Base-by-base conservation (phyloP, 2,113 vertebrate species). In the Nibea albiflora region DNA sequence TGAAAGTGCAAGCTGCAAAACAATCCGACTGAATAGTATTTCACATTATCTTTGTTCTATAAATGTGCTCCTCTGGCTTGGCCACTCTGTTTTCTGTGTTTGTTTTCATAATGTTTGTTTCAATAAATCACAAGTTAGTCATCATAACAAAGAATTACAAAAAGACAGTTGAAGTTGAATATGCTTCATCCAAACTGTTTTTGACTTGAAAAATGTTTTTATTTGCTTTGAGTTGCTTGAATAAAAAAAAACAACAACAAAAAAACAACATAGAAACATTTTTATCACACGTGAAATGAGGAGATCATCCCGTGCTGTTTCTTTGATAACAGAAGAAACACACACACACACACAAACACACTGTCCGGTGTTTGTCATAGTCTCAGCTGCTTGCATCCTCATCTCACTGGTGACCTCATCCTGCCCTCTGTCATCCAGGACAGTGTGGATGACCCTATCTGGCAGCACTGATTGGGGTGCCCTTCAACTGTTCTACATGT, bases 371-470 rank as follows among this genome's bases (percentile, higher is more conserved):
- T 52, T 26, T n/a, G 46, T 80, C 68, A n/a, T 12, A 19, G 56
- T 70, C 19, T 81, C 57, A 80, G 69, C 78, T 77, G 76, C 63
- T 22, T 26, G 24, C 66, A n/a, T 22, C 47, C 31, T 52, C 24
- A n/a, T 53, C 39, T 62, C 19, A 50, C 70, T 53, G 73, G 50
- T 83, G 84, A 84, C 70, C 84, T 62, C 26, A 2, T 57, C 53
- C 66, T 16, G 47, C 35, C 85, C 58, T 72, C 79, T 69, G 78
- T 82, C 85, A 70, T 64, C 39, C 74, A 7, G 63, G 77, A 66
- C 74, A 54, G 76, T 53, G 22, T 56, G 47, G 58, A 68, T 81
- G 86, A 87, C 86, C 68, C 79, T 73, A 71, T 71, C 78, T 88
- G 88, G 81, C 81, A 77, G 60, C 53, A 11, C 63, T 65, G 82